Base-by-base conservation (phyloP, 2,113 vertebrate genomes). In the Clarias batrachus region DNA sequence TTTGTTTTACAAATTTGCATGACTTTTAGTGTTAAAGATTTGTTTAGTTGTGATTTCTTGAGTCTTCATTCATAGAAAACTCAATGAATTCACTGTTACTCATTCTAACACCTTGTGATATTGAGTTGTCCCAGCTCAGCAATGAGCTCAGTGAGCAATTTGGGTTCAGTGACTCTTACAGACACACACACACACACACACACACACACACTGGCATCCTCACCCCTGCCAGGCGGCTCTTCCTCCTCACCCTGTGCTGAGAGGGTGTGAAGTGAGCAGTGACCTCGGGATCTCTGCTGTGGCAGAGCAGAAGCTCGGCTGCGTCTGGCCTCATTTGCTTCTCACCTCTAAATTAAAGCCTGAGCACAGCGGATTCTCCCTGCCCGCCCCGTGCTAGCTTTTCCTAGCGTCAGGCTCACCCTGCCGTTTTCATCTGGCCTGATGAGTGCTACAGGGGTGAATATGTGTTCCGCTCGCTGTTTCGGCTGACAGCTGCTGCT, bases 311-410 rank as follows among this genome's bases (percentile, higher is more conserved):
- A 66, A 89, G 81, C 85, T 66, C 19, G 37, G 56, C 68, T 82
- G 63, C 82, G 86, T 89, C 88, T 77, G 65, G 77, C 83, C 87
- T 89, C 82, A 89, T 89, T 89, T 89, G 86, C 83, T 84, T 85
- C 88, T 87, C 88, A 87, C 85, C 78, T 87, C 82, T 85, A 84
- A 87, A 89, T 85, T 87, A 89, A 81, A 89, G 83, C 66, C 82
- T 33, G 68, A 81, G 85, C 76, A 12, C 7, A 33, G 57, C 62
- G 52, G 78, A 65, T 88, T 82, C 70, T 85, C 71, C 7, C 56
- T 57, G 84, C 78, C 78, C 86, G 60, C 73, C 59, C 48, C 14
- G 76, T 78, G 74, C 52, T 68, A 80, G 62, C 56, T 12, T 71
- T 57, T 21, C 9, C 52, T 10, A 27, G 27, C 27, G 2, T 19